Percentiles rank a stretch among this genome's conserved stretches.
Conservation (phyloP, 2,888 invertebrate species). For the Tortricodes alternella region DNA sequence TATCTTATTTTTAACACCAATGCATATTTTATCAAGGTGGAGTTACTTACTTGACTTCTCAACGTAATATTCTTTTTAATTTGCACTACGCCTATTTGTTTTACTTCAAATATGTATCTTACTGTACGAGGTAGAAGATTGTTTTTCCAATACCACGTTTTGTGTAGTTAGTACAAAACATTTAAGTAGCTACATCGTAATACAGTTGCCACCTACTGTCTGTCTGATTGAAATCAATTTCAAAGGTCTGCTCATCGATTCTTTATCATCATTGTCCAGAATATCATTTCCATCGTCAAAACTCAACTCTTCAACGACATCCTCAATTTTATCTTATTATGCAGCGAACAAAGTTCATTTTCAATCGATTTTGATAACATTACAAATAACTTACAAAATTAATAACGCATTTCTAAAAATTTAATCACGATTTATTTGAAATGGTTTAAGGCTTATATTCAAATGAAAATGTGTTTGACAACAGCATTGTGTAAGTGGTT, state of each 20-base stretch:
- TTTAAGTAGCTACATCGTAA: too few relatives aligned
- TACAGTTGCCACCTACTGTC: conserved; percentile 75
- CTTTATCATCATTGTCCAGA: conserved; percentile 36
- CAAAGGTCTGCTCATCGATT: conserved; percentile 65
- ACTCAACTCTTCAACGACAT: conserved; percentile 35
- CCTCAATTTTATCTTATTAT: conserved; percentile 42
- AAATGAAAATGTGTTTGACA: background rate
- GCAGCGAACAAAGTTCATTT: background rate
- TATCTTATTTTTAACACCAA: background rate
- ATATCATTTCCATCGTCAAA: conserved; percentile 19
- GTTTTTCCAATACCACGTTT: too few relatives aligned
- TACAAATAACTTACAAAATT: background rate
- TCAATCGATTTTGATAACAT: background rate
- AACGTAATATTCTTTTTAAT: too few relatives aligned
- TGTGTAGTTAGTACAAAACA: too few relatives aligned
- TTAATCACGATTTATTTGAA: background rate
- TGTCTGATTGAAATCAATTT: conserved; percentile 75
- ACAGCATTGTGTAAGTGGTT: conserved; percentile 14
- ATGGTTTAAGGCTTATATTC: background rate
- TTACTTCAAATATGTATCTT: too few relatives aligned
- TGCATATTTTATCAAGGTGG: conserved; percentile 24
- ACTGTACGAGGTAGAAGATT: too few relatives aligned
- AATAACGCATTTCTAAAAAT: background rate
- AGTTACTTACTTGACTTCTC: conserved; percentile 36
- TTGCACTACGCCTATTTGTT: too few relatives aligned